These are phyloP conservation scores for Spodoptera littoralis DNA, from an alignment of 2,888 invertebrate genomes.

Conservation along the genomic window DNA sequence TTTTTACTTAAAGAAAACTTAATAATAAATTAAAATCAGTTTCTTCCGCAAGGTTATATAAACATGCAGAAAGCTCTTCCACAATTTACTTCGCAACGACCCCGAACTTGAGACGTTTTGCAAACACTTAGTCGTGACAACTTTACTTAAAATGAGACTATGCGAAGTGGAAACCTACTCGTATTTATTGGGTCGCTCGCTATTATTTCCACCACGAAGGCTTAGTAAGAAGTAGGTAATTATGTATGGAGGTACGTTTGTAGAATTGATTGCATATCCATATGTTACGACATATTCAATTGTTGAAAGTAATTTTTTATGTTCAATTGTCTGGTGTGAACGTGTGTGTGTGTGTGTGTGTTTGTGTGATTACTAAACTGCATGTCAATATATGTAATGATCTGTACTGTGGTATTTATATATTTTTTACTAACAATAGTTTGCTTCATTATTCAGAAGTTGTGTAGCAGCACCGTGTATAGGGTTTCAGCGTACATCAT, in stretches of 20 bases:
- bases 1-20: slow-evolving; percentile 6
- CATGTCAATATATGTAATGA: too few species aligned
- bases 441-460: too few species aligned
- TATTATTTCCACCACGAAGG: background rate
- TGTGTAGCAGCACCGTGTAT: too few species aligned
- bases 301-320: too few species aligned
- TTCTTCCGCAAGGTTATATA: slow-evolving; percentile 19
- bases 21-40: slow-evolving; percentile 5
- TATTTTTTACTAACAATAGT: too few species aligned
- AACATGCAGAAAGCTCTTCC: slow-evolving; percentile 15
- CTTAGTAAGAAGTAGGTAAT: background rate
- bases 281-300: too few species aligned
- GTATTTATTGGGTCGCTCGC: slow-evolving; percentile 1
- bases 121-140: slow-evolving; percentile 22
- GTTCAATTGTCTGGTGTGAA: too few species aligned
- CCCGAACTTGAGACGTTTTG: slow-evolving; percentile 16
- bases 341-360: background rate
- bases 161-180: slow-evolving; percentile 8
- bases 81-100: slow-evolving; percentile 28
- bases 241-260: too few species aligned
- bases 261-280: too few species aligned
- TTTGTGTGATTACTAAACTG: background rate
- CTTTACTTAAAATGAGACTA: slow-evolving; percentile 14
- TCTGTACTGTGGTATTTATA: too few species aligned
- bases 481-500: too few species aligned